Base-by-base conservation (phyloP, 2,797 vertebrate genomes). In the Periparus ater region DNA sequence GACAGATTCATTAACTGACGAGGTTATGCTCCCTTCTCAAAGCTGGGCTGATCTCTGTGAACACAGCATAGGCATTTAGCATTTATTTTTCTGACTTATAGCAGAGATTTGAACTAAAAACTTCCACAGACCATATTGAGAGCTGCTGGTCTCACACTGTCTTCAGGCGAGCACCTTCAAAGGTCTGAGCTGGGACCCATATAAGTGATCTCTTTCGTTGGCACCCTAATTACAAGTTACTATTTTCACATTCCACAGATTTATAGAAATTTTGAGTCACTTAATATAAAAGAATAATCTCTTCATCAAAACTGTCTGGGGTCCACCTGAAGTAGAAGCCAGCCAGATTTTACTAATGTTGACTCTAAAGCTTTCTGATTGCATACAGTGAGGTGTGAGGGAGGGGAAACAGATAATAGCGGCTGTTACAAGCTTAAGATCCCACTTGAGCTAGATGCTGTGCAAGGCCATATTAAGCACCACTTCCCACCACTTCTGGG, bases 201-300 rank as follows among this genome's bases (percentile, higher is more conserved):
- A 42, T 11, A 53, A 6, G 6, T 2, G 11, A 9, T 38, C 27
- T 47, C 15, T 50, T n/a, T 17, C 3, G 2, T 18, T 0, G 0
- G 12, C 50, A 27, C 6, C 4, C 16, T 73, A 40, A 36, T 62
- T 85, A 27, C 0, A 1, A 48, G 51, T 3, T 47, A 30, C 29
- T 55, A 45, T 48, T 71, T 54, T 47, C 55, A 40, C 29, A 38
- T 57, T 8, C 18, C 85, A 14, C 4, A 53, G 62, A n/a, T 61
- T 36, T 61, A 51, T 4, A 36, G 58, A 42, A 91, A 75, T 11
- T 60, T 58, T 58, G 26, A 4, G 7, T 66, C 19, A 18, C 20
- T 55, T 16, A 89, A 57, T 65, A 47, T 23, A 34, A 61, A 85
- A 73, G 11, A 85, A 68, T 19, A 45, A 26, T 25, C 2, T 62